phyloP scores from a whole-genome alignment of 2,797 vertebrate genomes.

The Hypotaenidia okinawae region DNA sequence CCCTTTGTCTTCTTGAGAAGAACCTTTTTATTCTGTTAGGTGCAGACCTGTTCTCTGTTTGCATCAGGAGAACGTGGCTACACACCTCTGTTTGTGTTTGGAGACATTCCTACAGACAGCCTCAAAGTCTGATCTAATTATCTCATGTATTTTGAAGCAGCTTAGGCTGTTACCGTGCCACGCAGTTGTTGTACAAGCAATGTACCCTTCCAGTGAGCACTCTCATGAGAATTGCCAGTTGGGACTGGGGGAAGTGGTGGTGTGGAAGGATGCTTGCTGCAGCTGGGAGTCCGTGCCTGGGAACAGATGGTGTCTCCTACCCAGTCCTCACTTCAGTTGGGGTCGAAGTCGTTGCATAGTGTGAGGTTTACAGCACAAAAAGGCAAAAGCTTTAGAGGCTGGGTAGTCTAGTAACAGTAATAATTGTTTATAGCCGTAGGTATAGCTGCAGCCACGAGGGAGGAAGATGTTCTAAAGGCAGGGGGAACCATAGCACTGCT shows the following conservation, averaged over 20 bases:
- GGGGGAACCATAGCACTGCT: background rate
- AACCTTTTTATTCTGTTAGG: background rate
- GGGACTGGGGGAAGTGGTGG: background rate
- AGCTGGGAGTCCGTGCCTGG: background rate
- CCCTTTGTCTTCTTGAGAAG: background rate
- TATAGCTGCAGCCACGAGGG: background rate
- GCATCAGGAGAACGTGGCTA: background rate
- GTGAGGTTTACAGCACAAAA: background rate
- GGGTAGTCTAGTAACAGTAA: background rate
- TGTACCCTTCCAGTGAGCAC: background rate
- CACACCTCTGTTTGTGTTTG: background rate
- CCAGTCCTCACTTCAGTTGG: background rate
- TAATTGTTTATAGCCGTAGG: background rate
- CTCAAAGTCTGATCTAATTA: background rate
- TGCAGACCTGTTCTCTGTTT: background rate
- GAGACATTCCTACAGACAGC: background rate
- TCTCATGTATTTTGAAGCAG: background rate
- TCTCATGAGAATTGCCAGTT: background rate
- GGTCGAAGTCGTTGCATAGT: background rate
- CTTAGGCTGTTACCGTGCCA: rapidly evolving
- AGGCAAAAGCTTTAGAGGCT: background rate
- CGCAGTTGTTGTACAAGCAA: background rate
- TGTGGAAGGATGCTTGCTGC: background rate
- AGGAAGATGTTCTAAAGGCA: background rate
- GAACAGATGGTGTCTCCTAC: background rate